phyloP scores from a whole-genome alignment of 2,888 invertebrate genomes.

The Oscheius myriophilus region DNA sequence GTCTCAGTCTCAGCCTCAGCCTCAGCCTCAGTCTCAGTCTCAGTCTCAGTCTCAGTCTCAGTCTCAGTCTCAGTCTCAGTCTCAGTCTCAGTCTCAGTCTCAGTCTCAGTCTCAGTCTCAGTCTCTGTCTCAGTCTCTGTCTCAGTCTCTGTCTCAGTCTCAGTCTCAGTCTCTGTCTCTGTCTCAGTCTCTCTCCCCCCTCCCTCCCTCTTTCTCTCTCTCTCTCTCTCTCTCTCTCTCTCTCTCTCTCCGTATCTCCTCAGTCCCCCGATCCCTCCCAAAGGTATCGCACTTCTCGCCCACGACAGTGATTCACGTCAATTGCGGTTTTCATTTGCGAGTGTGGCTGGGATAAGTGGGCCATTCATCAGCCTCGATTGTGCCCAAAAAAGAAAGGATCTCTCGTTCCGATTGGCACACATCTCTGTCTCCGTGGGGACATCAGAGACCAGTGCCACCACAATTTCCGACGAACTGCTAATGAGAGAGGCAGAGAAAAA shows the following conservation, averaged over 20 bases:
- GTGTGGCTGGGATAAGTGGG: background rate
- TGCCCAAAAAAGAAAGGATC: no score
- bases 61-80: no score
- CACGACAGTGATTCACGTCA: background rate
- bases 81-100: no score
- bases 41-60: no score
- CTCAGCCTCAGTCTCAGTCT: conserved; percentile 71
- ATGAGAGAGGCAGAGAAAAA: no score
- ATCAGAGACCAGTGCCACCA: no score
- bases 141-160: conserved; percentile 38
- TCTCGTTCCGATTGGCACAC: no score
- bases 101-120: no score
- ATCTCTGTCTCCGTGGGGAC: no score
- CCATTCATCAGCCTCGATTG: no score
- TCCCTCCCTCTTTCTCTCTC: conserved; percentile 82
- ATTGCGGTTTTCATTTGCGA: background rate
- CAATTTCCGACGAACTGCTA: no score
- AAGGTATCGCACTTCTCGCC: conserved; percentile 28
- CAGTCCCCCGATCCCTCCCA: conserved; percentile 78
- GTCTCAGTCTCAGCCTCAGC: conserved; percentile 55
- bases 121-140: no score
- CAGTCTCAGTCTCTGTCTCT: conserved; percentile 59
- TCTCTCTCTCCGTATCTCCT: conserved; percentile 86
- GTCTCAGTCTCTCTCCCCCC: conserved; percentile 80
- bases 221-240: conserved; percentile 90